Evolutionary conservation across 2,797 vertebrate species (phyloP).

Genomic region (Eulemur rubriventer): DNA sequence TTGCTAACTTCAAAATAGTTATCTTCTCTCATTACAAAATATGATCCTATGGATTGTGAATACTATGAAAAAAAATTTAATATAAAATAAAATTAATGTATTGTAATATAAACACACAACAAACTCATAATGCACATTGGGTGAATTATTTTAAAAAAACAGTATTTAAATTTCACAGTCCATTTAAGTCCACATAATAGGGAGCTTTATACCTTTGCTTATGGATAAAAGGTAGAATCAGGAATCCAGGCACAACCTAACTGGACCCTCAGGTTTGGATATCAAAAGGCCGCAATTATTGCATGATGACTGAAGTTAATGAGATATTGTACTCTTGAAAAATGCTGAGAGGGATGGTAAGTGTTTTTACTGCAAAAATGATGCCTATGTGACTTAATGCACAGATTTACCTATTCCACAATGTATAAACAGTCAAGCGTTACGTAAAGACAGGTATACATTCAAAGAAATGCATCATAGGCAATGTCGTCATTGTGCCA

Average conservation of each 20-base stretch:
- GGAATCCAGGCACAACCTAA: no score
- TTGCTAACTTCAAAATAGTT: not conserved
- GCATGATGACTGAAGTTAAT: not conserved
- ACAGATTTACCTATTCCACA: not conserved
- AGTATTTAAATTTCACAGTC: not conserved
- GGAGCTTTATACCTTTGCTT: not conserved
- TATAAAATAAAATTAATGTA: not conserved
- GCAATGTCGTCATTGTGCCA: not conserved
- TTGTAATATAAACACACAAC: not conserved
- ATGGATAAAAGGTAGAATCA: not conserved
- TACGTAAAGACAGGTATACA: not conserved
- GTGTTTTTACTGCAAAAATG: not conserved
- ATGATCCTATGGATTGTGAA: not conserved
- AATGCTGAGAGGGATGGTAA: not conserved
- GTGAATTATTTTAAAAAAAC: not conserved
- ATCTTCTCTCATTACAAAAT: not conserved
- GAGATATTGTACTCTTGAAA: not conserved
- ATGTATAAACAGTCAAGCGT: not conserved
- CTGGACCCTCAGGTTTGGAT: not conserved
- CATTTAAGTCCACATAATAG: not conserved
- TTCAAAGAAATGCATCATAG: not conserved
- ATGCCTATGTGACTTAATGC: no score
- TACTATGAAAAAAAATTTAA: not conserved
- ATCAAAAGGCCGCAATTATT: not conserved
- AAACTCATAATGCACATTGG: not conserved